These are phyloP conservation scores for Drosophila pectinifera DNA, from an alignment of 1,140 invertebrate species.

Conservation along the genomic window DNA sequence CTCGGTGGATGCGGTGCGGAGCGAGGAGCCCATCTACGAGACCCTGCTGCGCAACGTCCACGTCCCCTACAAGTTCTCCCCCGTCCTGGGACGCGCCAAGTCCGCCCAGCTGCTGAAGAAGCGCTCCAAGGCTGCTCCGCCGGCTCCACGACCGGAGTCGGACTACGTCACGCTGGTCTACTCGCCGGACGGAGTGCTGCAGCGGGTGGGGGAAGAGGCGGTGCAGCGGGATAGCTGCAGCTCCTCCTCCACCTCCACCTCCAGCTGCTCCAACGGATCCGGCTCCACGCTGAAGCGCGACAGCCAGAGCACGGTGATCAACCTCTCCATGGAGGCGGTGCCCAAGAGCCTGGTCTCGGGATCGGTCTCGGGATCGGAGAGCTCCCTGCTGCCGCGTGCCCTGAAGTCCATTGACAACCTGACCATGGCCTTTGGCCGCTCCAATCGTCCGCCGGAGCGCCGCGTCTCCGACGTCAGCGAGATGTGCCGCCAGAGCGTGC, in stretches of 20 bases:
- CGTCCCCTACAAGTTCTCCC: constrained; percentile 84
- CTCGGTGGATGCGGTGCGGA: constrained; percentile 7
- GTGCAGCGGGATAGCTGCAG: constrained; percentile 68
- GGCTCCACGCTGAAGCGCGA: constrained; percentile 69
- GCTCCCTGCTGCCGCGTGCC: constrained; percentile 68
- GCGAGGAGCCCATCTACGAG: constrained; percentile 81
- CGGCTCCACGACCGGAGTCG: constrained; percentile 70
- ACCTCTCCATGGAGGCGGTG: constrained; percentile 65
- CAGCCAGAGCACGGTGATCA: constrained; percentile 75
- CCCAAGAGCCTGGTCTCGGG: constrained; percentile 70
- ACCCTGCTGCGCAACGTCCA: constrained; percentile 81
- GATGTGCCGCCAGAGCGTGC: constrained; percentile 80
- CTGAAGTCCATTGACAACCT: constrained; percentile 75
- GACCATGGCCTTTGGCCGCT: constrained; percentile 62
- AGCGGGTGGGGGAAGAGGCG: constrained; percentile 70
- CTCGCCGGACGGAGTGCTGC: constrained; percentile 67
- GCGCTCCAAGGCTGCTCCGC: constrained; percentile 42
- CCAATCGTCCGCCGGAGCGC: constrained; percentile 76
- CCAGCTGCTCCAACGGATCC: constrained; percentile 46
- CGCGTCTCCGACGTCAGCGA: constrained; percentile 80
- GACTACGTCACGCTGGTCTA: constrained; percentile 84
- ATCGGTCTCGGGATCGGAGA: constrained; percentile 65
- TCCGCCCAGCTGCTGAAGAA: constrained; percentile 68
- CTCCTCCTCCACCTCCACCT: constrained; percentile 52
- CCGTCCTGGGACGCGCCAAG: constrained; percentile 70